These are phyloP conservation scores for Synanthedon myopaeformis DNA, from an alignment of 2,888 invertebrate species.

Conservation along the genomic window DNA sequence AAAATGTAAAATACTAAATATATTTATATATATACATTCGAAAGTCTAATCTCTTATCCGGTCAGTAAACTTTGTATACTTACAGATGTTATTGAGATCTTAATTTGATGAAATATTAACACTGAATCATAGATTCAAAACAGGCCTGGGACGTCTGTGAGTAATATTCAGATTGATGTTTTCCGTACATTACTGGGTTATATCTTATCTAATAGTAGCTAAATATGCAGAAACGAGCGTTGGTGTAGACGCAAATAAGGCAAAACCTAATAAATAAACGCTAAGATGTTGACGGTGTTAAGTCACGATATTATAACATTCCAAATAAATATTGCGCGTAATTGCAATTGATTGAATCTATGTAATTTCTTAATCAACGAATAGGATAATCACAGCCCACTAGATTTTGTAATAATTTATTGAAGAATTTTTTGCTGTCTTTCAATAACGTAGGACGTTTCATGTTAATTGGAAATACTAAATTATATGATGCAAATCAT, in stretches of 20 bases:
- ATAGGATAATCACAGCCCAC: constrained; percentile 33
- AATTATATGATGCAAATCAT: background rate
- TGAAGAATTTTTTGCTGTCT: background rate
- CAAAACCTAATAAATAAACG: background rate
- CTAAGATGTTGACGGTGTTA: background rate
- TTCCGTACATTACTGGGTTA: background rate
- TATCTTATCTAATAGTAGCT: background rate
- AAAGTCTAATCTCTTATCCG: constrained; percentile 19
- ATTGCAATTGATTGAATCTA: constrained; percentile 12
- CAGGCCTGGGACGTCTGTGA: background rate
- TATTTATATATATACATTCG: background rate
- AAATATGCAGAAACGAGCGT: background rate
- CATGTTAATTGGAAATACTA: background rate
- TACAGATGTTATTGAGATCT: constrained; percentile 5
- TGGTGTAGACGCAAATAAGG: background rate
- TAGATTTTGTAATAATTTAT: background rate
- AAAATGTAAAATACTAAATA: constrained; percentile 1
- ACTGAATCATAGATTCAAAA: background rate
- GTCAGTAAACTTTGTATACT: constrained; percentile 28
- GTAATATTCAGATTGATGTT: background rate
- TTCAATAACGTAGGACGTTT: background rate
- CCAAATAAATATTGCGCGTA: background rate
- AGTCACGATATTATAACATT: background rate
- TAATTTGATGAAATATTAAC: constrained; percentile 11
- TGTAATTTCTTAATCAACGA: constrained; percentile 8